phyloP scores from a whole-genome alignment of 2,797 vertebrate genomes.

The Platalea minor region DNA sequence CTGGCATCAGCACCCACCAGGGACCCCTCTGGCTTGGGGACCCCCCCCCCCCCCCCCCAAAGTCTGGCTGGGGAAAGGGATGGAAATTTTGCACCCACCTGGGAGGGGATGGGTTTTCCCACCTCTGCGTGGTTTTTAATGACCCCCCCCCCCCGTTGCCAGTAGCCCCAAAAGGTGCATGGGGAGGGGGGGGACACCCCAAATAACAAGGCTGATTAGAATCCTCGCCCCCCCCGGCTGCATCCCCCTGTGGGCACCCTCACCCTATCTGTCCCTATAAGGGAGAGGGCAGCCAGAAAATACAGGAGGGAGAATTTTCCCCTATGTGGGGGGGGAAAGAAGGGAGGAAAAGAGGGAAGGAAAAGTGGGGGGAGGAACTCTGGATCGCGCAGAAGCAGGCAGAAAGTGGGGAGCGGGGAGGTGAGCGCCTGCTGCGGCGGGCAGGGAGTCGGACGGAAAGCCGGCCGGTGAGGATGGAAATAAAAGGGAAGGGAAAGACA shows the following conservation, averaged over 20 bases:
- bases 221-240: not conserved
- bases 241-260: not conserved
- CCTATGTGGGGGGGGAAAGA: fast-evolving
- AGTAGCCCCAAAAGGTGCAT: fast-evolving
- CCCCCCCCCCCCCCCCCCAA: no score
- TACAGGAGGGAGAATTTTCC: not conserved
- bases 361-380: not conserved
- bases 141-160: fast-evolving
- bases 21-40: not conserved
- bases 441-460: not conserved
- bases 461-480: not conserved
- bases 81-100: fast-evolving
- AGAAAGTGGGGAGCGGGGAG: not conserved
- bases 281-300: not conserved
- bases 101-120: not conserved
- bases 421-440: not conserved
- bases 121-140: not conserved
- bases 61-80: not conserved
- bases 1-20: not conserved
- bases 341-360: not conserved
- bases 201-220: not conserved
- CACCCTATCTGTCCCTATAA: not conserved
- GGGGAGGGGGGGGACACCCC: fast-evolving
- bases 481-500: not conserved
- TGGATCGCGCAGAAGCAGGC: fast-evolving